A percentile compares a stretch with the other conserved stretches of the same genome.
phyloP scores from a whole-genome alignment of 2,797 vertebrate genomes.

The Anguilla pacifica region DNA sequence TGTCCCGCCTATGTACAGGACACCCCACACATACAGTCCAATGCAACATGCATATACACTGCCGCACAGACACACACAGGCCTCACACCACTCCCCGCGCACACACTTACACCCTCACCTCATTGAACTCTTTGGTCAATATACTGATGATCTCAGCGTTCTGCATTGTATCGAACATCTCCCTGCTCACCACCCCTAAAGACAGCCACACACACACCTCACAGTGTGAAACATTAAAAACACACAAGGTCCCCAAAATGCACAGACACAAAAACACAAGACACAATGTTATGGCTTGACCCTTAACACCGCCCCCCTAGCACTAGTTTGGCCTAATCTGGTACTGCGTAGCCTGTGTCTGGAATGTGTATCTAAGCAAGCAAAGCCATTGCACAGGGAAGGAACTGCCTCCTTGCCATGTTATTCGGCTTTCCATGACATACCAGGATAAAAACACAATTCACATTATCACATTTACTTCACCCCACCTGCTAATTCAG shows the following conservation, averaged over 20 bases:
- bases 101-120: constrained; percentile 66
- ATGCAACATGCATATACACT: not conserved
- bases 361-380: too few relatives aligned
- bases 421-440: too few relatives aligned
- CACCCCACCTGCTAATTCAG: not conserved
- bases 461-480: too few relatives aligned
- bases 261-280: not conserved
- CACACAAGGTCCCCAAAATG: not conserved
- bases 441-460: too few relatives aligned
- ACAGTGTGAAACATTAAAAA: not conserved
- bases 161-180: constrained; percentile 81
- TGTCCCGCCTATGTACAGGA: not conserved
- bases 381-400: too few relatives aligned
- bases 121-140: constrained; percentile 84
- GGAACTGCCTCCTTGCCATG: too few relatives aligned
- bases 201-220: constrained; percentile 7
- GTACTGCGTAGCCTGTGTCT: not conserved
- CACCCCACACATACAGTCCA: not conserved
- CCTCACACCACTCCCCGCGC: not conserved
- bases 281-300: not conserved
- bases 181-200: constrained; percentile 75
- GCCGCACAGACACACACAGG: not conserved
- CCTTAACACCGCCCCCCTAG: not conserved
- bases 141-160: constrained; percentile 83
- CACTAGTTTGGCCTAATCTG: not conserved